Percentiles rank a stretch among this genome's conserved stretches.
Evolutionary conservation across 2,797 vertebrate genomes (phyloP).

Genomic region (Gastrophryne carolinensis): DNA sequence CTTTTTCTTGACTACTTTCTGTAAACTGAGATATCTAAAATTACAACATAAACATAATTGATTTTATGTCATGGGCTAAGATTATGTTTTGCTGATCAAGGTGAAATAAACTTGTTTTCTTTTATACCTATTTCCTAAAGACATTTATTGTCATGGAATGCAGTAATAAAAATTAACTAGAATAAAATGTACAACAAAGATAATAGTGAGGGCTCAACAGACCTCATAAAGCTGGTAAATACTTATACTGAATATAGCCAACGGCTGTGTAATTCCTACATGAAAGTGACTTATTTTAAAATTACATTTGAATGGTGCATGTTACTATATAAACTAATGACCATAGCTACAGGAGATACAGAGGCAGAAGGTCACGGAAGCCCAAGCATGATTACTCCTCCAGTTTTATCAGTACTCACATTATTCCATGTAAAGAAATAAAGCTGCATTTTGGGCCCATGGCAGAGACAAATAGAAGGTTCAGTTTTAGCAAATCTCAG

Average conservation of each 20-base stretch:
- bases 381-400: too few relatives aligned
- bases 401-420: too few relatives aligned
- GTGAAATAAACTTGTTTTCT: not conserved
- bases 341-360: too few relatives aligned
- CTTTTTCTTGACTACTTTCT: not conserved
- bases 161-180: conserved; percentile 15
- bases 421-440: too few relatives aligned
- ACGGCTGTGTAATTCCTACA: not conserved
- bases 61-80: conserved; percentile 8
- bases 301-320: too few relatives aligned
- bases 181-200: not conserved
- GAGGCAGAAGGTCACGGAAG: too few relatives aligned
- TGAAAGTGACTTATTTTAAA: too few relatives aligned
- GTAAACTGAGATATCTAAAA: not conserved
- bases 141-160: not conserved
- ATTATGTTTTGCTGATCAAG: conserved; percentile 11
- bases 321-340: too few relatives aligned
- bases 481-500: too few relatives aligned
- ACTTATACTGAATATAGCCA: not conserved
- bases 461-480: too few relatives aligned
- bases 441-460: too few relatives aligned
- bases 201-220: not conserved
- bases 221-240: too few relatives aligned
- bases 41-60: not conserved
- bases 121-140: not conserved